Conservation (phyloP, 2,888 invertebrate genomes). For the Bellardia pandia region DNA sequence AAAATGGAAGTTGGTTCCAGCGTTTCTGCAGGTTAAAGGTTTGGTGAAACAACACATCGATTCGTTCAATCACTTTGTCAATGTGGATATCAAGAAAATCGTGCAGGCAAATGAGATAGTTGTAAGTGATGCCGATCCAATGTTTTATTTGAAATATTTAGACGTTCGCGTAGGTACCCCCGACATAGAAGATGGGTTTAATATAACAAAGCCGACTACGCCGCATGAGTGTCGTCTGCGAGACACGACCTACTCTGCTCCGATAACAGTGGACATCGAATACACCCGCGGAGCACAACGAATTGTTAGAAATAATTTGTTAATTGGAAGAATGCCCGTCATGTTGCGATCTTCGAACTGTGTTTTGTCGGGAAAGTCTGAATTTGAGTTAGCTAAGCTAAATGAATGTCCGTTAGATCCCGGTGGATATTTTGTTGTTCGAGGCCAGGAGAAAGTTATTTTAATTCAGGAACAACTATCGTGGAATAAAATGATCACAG, state of each 20-base stretch:
- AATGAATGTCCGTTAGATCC: conserved; percentile 99
- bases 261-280: conserved; percentile 98
- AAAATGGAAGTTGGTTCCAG: conserved; percentile 97
- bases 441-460: conserved; percentile 95
- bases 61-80: conserved; percentile 99
- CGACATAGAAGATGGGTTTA: conserved; percentile 96
- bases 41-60: conserved; percentile 99
- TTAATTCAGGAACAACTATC: conserved; percentile 99
- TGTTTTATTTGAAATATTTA: conserved; percentile 97
- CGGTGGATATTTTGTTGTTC: conserved; percentile 99
- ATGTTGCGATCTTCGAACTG: conserved; percentile 99
- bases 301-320: conserved; percentile 93
- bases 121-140: conserved; percentile 95
- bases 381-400: conserved; percentile 94
- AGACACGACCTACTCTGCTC: conserved; percentile 99
- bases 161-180: conserved; percentile 97
- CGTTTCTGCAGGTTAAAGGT: conserved; percentile 97
- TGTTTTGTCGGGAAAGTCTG: conserved; percentile 93
- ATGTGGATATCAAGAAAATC: conserved; percentile 98
- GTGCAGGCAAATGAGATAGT: conserved; percentile 97
- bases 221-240: conserved; percentile 98
- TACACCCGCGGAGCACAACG: conserved; percentile 96
- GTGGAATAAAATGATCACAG: conserved; percentile 98
- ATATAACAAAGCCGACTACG: conserved; percentile 91
- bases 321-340: conserved; percentile 98